These are phyloP conservation scores for Rostratula benghalensis DNA, from an alignment of 2,113 vertebrate genomes.

Conservation along the genomic window DNA sequence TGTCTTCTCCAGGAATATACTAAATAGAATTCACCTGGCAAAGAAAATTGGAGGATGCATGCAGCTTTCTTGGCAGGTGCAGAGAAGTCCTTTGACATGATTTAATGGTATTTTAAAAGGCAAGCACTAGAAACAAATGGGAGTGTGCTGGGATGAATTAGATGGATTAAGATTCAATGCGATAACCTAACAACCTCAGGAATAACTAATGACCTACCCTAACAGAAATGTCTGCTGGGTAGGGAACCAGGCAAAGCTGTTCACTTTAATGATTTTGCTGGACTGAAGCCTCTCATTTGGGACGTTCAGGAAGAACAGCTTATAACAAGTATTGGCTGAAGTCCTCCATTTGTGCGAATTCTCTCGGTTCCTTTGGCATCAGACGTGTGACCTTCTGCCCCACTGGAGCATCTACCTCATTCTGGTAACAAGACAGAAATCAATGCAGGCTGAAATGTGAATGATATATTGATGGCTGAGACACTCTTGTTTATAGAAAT, in stretches of 20 bases:
- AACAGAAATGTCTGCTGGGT: constrained; percentile 46
- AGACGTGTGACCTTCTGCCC: background rate
- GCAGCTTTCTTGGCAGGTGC: constrained; percentile 55
- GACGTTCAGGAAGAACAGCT: background rate
- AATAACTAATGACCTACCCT: constrained; percentile 58
- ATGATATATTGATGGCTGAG: background rate
- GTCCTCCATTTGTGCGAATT: constrained; percentile 31
- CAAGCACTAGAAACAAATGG: constrained; percentile 50
- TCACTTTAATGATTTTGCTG: constrained; percentile 50
- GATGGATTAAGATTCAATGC: constrained; percentile 47
- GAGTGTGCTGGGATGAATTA: constrained; percentile 52
- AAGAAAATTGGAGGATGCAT: background rate
- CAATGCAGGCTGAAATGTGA: background rate
- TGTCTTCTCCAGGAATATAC: constrained; percentile 25
- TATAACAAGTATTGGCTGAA: constrained; percentile 34
- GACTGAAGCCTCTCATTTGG: constrained; percentile 22
- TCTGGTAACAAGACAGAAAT: constrained; percentile 33
- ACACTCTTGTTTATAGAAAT: background rate
- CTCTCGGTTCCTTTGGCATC: constrained; percentile 8
- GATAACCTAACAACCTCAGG: constrained; percentile 59
- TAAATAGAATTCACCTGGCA: constrained; percentile 48
- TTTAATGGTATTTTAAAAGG: constrained; percentile 54
- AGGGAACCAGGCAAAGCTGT: constrained; percentile 16
- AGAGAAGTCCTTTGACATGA: constrained; percentile 39
- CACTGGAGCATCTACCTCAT: background rate